These are phyloP conservation scores for Poecilia latipinna DNA, from an alignment of 2,113 vertebrate species.

Conservation along the genomic window DNA sequence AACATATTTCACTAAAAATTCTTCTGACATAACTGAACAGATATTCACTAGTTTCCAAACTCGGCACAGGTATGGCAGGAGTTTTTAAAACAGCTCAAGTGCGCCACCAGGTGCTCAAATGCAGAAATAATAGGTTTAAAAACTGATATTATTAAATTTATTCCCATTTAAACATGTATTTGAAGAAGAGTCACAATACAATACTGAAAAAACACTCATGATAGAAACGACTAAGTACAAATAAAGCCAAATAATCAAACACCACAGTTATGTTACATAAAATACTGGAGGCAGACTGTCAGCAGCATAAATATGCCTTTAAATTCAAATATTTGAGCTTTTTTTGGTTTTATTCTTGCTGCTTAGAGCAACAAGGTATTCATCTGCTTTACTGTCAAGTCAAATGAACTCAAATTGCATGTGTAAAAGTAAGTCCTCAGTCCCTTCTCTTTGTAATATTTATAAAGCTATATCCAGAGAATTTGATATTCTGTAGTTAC, in stretches of 20 bases:
- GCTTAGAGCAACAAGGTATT: background rate
- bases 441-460: background rate
- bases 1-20: too few species aligned
- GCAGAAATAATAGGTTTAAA: conserved; percentile 1
- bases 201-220: conserved; percentile 7
- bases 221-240: conserved; percentile 12
- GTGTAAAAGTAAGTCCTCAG: background rate
- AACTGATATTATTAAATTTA: conserved; percentile 27
- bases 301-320: background rate
- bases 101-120: conserved; percentile 50
- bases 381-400: background rate
- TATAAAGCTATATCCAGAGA: background rate
- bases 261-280: background rate
- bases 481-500: background rate
- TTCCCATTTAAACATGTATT: conserved; percentile 2
- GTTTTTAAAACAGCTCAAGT: conserved; percentile 3
- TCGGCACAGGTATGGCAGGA: background rate
- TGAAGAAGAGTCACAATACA: conserved; percentile 14
- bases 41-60: background rate
- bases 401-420: too few species aligned
- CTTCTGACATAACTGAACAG: too few species aligned
- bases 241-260: conserved; percentile 15
- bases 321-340: background rate
- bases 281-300: background rate
- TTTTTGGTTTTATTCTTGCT: background rate